Evolutionary conservation across 1,140 invertebrate genomes (phyloP).

Genomic region (Contarinia nasturtii): DNA sequence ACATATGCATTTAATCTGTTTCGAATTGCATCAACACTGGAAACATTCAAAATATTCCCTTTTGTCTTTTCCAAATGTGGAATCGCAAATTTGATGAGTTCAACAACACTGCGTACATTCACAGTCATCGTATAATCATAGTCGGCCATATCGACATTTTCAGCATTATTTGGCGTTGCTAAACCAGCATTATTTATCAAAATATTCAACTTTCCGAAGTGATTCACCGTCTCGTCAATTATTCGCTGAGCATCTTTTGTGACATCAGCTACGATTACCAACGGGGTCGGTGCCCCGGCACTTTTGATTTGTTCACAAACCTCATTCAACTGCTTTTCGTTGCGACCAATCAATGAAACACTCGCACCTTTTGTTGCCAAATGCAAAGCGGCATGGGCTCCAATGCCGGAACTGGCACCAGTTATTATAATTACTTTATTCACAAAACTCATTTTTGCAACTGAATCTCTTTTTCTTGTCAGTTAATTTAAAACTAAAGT

Average conservation of each 20-base stretch:
- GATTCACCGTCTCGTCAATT: no score
- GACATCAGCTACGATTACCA: conserved; percentile 18
- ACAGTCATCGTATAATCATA: no score
- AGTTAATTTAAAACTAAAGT: no score
- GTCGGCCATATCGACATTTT: no score
- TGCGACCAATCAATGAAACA: conserved; percentile 47
- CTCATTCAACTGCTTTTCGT: conserved; percentile 30
- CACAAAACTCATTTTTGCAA: no score
- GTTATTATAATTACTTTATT: no score
- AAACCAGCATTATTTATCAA: no score
- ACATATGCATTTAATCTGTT: conserved; percentile 41
- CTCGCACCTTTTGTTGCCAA: conserved; percentile 50
- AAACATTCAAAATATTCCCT: conserved; percentile 66
- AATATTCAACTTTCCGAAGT: no score
- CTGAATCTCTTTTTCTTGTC: no score
- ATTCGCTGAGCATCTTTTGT: no score
- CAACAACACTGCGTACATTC: conserved; percentile 54
- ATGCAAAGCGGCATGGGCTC: no score
- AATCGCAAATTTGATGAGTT: conserved; percentile 52
- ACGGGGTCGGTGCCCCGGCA: background rate
- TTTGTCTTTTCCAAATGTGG: conserved; percentile 51
- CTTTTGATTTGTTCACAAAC: conserved; percentile 27
- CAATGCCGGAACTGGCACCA: no score
- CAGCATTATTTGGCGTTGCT: conserved; percentile 51
- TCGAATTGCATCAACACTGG: conserved; percentile 52